A percentile compares a stretch with the other conserved stretches of the same genome.
Conservation (phyloP, 2,797 vertebrate species). For the Aulostomus chinensis region DNA sequence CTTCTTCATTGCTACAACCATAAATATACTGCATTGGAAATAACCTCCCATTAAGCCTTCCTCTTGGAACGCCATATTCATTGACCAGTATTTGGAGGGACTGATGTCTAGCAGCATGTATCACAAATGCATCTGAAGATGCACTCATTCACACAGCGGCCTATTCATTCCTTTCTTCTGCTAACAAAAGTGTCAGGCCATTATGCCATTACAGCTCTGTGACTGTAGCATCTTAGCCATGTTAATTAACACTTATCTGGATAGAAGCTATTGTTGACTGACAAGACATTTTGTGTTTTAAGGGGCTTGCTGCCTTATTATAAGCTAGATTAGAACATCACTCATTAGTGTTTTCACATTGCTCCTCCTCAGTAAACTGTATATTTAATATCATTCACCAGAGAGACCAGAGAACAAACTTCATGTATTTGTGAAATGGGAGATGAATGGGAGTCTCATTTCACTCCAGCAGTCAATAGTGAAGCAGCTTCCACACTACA, state of each 20-base stretch:
- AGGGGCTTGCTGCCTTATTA: slow-evolving; percentile 3
- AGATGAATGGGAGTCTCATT: no score
- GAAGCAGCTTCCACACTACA: no score
- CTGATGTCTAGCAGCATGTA: slow-evolving; percentile 17
- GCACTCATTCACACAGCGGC: slow-evolving; percentile 25
- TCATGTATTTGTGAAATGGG: no score
- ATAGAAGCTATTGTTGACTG: slow-evolving; percentile 29
- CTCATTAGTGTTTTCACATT: no score
- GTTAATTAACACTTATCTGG: slow-evolving; percentile 38
- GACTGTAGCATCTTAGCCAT: slow-evolving; percentile 22
- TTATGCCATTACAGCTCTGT: slow-evolving; percentile 34
- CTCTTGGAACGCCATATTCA: no score
- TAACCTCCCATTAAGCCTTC: no score
- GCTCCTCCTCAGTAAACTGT: no score
- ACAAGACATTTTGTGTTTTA: slow-evolving; percentile 11
- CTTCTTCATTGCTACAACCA: no score
- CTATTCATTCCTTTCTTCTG: slow-evolving; percentile 46
- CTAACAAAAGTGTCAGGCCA: slow-evolving; percentile 28
- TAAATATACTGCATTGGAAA: no score
- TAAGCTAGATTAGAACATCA: background rate
- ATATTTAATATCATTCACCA: no score
- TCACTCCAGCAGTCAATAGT: no score
- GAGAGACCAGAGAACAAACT: no score
- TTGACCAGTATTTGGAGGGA: slow-evolving; percentile 20
- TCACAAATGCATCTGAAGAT: slow-evolving; percentile 43